Evolutionary conservation across 2,113 vertebrate genomes (phyloP).

Genomic region (Edolisoma coerulescens): DNA sequence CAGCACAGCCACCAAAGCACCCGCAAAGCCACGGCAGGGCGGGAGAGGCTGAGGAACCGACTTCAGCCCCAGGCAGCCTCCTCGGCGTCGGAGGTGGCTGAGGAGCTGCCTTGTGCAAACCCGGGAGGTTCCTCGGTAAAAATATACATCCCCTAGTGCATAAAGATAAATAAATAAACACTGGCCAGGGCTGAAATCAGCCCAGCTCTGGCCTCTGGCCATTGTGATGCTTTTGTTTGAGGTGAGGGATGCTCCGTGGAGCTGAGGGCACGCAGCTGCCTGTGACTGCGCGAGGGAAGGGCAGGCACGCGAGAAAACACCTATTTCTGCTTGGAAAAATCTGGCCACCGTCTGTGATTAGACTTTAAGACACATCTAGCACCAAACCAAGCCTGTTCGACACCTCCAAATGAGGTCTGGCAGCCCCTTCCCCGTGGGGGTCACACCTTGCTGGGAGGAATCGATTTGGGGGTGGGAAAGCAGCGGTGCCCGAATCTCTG

Average conservation of each 20-base stretch:
- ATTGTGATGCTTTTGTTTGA: background rate
- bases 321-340: background rate
- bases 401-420: background rate
- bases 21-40: accelerated
- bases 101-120: background rate
- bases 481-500: accelerated
- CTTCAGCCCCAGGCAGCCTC: background rate
- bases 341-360: background rate
- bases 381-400: background rate
- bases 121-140: background rate
- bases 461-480: accelerated
- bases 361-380: background rate
- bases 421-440: accelerated
- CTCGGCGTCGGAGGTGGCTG: background rate
- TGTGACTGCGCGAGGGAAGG: accelerated
- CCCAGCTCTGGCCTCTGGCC: accelerated
- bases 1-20: background rate
- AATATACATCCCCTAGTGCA: background rate
- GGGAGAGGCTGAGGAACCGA: background rate
- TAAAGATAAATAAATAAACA: background rate
- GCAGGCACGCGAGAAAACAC: background rate
- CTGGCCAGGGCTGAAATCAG: background rate
- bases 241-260: background rate
- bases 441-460: background rate
- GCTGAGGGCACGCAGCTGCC: background rate